These are phyloP conservation scores for Cerastis rubricosa DNA, from an alignment of 2,888 invertebrate genomes.

Conservation along the genomic window DNA sequence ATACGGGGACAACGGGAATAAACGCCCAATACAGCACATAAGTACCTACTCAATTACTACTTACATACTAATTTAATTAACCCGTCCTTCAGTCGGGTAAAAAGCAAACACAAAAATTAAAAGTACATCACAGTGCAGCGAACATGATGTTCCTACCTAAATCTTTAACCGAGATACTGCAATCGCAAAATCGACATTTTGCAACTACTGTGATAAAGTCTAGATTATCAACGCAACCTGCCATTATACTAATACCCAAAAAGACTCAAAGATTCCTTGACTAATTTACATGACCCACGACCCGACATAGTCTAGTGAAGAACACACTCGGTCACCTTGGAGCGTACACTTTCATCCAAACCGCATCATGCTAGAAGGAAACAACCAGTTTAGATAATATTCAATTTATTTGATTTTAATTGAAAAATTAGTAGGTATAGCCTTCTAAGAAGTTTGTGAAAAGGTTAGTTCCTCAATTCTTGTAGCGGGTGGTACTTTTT, in stretches of 20 bases:
- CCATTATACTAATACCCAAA: slow-evolving; percentile 15
- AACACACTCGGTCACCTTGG: slow-evolving; percentile 70
- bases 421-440: neutral
- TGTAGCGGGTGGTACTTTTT: neutral
- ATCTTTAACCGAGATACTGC: neutral
- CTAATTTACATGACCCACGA: slow-evolving; percentile 61
- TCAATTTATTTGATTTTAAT: slow-evolving; percentile 17
- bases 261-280: slow-evolving; percentile 50
- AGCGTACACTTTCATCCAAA: slow-evolving; percentile 68
- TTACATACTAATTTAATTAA: neutral
- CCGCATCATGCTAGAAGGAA: slow-evolving; percentile 52
- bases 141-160: neutral
- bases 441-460: slow-evolving; percentile 24
- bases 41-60: neutral
- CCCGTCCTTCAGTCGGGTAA: neutral
- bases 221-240: slow-evolving; percentile 12
- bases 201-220: slow-evolving; percentile 13
- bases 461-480: neutral
- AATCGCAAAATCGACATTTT: neutral
- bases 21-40: too few species aligned
- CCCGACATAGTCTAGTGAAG: slow-evolving; percentile 49
- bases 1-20: too few species aligned
- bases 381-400: slow-evolving; percentile 4
- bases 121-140: neutral
- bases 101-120: neutral